Conservation (phyloP, 1,140 invertebrate species). For the Drosophila tropicalis region DNA sequence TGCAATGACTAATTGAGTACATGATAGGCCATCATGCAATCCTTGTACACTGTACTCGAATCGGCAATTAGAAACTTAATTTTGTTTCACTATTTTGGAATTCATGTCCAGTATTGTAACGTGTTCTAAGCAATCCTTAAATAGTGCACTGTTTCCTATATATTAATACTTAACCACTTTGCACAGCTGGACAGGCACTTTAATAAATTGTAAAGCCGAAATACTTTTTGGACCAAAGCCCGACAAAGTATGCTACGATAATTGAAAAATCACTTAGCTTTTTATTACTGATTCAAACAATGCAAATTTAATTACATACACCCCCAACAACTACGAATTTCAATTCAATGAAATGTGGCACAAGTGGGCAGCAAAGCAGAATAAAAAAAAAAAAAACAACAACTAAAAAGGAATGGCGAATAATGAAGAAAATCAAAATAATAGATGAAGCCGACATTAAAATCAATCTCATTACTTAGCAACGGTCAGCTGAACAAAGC, state of each 20-base stretch:
- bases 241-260: slow-evolving; percentile 19
- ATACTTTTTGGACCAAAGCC: background rate
- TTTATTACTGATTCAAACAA: slow-evolving; percentile 11
- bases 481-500: slow-evolving; percentile 62
- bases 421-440: slow-evolving; percentile 36
- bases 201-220: background rate
- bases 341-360: slow-evolving; percentile 51
- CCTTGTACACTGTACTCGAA: background rate
- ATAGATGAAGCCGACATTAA: slow-evolving; percentile 36
- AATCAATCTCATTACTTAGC: slow-evolving; percentile 79
- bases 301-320: slow-evolving; percentile 35
- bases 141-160: background rate
- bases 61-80: background rate
- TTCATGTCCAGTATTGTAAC: too few relatives aligned
- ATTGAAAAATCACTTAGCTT: slow-evolving; percentile 14
- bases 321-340: slow-evolving; percentile 43
- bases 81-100: background rate
- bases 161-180: background rate
- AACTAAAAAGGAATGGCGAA: slow-evolving; percentile 22
- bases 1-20: slow-evolving; percentile 61
- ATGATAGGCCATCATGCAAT: slow-evolving; percentile 49
- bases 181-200: background rate
- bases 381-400: slow-evolving; percentile 1
- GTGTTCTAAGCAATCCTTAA: too few relatives aligned
- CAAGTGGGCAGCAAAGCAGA: slow-evolving; percentile 43